These are phyloP conservation scores for Scylla paramamosain DNA, from an alignment of 1,140 invertebrate genomes.

Conservation along the genomic window DNA sequence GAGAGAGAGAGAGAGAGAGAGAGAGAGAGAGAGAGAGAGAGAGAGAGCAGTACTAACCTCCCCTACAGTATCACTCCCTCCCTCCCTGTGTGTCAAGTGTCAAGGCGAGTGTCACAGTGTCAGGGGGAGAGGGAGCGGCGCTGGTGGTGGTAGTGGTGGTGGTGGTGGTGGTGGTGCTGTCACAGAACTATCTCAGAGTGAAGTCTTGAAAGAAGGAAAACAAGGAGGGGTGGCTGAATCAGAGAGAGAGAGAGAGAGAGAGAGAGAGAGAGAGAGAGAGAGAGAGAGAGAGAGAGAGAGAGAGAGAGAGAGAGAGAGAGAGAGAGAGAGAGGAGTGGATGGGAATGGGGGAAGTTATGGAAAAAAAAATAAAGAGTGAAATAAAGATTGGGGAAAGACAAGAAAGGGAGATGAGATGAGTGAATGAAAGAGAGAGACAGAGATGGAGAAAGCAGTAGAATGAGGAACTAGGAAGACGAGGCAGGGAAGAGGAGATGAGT, in stretches of 20 bases:
- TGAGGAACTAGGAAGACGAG: neutral
- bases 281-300: no score
- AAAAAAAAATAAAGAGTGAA: neutral
- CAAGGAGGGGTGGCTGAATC: no score
- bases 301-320: no score
- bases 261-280: no score
- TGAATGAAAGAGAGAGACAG: neutral
- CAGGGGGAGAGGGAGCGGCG: neutral
- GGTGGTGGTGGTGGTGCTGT: no score
- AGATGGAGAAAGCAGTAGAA: neutral
- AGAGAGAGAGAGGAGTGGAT: no score
- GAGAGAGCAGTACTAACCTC: no score
- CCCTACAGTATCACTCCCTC: no score
- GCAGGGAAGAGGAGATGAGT: neutral
- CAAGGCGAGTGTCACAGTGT: neutral
- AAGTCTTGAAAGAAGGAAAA: neutral
- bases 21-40: no score
- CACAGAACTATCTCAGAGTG: neutral
- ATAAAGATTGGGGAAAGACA: neutral
- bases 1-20: no score
- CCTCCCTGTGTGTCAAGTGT: neutral
- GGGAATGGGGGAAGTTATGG: neutral
- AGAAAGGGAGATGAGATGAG: neutral
- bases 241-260: no score
- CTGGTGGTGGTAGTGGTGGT: neutral